Evolutionary conservation across 2,113 vertebrate species (phyloP), one percentile per base, ranked within the genome.

Genomic region (Craseonycteris thonglongyai): DNA sequence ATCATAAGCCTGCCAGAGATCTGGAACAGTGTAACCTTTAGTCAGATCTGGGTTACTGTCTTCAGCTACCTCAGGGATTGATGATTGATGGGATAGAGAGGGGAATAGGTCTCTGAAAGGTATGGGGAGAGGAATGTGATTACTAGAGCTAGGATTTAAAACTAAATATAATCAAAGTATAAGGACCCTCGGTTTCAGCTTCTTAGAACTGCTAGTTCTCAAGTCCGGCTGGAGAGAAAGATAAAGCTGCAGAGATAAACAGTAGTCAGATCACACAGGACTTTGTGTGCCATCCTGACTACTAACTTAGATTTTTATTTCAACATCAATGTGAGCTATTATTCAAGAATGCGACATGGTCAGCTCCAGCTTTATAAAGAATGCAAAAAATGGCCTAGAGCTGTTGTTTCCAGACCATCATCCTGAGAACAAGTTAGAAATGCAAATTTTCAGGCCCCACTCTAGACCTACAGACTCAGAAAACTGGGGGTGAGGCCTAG

Each of bases 281-380:
- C 24, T 5, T 30, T 80, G 24, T 71, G 14, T 86, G 8, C 24
- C 47, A 74, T 66, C 65, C 30, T 45, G 59, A 81, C n/a, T n/a
- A n/a, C 45, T 86, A 35, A 85, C n/a, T 75, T 40, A 90, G 56
- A 79, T 93, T 93, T 91, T 79, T 63, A 81, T 72, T 82, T 59
- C 35, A 63, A 66, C n/a, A 49, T 16, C 56, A 76, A 85, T 18
- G 6, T n/a, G 56, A 92, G 40, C 33, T 85, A 30, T 80, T 72
- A 49, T 78, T 95, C 54, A 90, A 58, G 12, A 90, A 38, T 92
- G 45, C 75, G 58, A 88, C 33, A 51, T 59, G 26, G n/a, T 66
- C 76, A 49, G 11, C 47, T 71, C 22, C 59, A 18, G 74, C 83
- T 88, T 90, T 76, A 94, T 16, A 90, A 74, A 94, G 38, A 84